phyloP scores from a whole-genome alignment of 2,888 invertebrate genomes.

The Eutolmus rufibarbis region DNA sequence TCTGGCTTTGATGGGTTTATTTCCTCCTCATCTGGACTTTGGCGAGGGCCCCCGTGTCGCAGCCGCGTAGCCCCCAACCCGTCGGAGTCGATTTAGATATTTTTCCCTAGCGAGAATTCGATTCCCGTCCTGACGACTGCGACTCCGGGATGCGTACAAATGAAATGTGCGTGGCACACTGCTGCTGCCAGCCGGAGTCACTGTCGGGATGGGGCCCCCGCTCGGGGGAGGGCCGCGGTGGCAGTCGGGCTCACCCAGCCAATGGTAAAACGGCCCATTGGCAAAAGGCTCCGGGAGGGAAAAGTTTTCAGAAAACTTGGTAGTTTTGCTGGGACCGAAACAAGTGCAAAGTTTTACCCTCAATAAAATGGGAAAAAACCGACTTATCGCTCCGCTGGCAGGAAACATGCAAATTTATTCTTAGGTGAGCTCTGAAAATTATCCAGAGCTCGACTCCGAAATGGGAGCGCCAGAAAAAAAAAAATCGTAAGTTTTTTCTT shows the following conservation, averaged over 20 bases:
- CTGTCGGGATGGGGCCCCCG: background rate
- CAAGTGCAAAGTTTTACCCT: background rate
- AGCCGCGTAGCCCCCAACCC: background rate
- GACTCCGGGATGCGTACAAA: background rate
- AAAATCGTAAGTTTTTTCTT: background rate
- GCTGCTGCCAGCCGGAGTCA: background rate
- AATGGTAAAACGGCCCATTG: background rate
- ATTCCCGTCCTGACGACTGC: background rate
- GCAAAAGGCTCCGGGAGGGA: background rate
- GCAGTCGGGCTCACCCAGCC: background rate
- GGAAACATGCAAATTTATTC: background rate
- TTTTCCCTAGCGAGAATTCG: background rate
- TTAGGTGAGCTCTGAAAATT: background rate
- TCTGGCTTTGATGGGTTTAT: conserved; percentile 4
- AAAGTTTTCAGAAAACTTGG: background rate
- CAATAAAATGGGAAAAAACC: background rate
- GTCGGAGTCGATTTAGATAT: background rate
- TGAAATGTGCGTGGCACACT: background rate
- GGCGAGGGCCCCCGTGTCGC: background rate
- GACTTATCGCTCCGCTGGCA: background rate
- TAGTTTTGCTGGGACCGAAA: background rate
- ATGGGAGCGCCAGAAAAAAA: background rate
- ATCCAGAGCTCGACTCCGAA: background rate
- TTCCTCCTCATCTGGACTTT: background rate
- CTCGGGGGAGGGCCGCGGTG: background rate